Base-by-base conservation (phyloP, 2,797 vertebrate species). In the Mormyrus hasselquistii region DNA sequence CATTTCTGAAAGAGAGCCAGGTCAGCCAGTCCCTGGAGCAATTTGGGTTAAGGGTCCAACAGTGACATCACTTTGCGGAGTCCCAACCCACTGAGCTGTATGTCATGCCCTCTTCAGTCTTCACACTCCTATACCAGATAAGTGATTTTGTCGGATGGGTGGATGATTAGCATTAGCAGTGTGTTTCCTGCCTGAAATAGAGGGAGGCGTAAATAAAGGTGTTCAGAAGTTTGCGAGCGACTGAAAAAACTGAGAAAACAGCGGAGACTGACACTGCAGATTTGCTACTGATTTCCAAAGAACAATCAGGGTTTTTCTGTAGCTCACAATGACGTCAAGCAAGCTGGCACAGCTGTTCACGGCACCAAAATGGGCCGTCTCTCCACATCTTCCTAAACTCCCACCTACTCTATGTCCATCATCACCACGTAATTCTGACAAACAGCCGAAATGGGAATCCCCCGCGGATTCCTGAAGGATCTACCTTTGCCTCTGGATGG, bases 401-500 rank as follows among this genome's bases (percentile, higher is more conserved):
- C 57, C 22, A 25, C 57, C n/a, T 25, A 9, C 57, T 62, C 22
- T 22, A 62, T 2, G 57, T 62, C 59, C 22, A 25, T 25, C 59
- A 62, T 62, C 59, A 25, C 59, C 22, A 62, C 22, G 22, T 25
- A 62, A 65, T 65, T 65, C 59, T 25, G 22, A 2, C 19, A 19
- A 44, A 49, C 47, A 10, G 16, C 22, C 44, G 16, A 2, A 12
- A 84, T 52, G 10, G 29, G n/a, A 47, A 50, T 22, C 2, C 47
- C 22, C 44, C 7, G n/a, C 0, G 25, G 19, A 49, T 22, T 38
- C 65, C 25, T 16, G 2, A 57, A 49, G 50, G 50, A 10, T 22
- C 92, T 99, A 99, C 99, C 99, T 99, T 99, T 47, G 96, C 94
- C 91, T 98, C 97, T 0, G 95, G 96, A 92, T 96, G 96, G 88